phyloP scores from a whole-genome alignment of 2,113 vertebrate species.

The Gadus chalcogrammus region DNA sequence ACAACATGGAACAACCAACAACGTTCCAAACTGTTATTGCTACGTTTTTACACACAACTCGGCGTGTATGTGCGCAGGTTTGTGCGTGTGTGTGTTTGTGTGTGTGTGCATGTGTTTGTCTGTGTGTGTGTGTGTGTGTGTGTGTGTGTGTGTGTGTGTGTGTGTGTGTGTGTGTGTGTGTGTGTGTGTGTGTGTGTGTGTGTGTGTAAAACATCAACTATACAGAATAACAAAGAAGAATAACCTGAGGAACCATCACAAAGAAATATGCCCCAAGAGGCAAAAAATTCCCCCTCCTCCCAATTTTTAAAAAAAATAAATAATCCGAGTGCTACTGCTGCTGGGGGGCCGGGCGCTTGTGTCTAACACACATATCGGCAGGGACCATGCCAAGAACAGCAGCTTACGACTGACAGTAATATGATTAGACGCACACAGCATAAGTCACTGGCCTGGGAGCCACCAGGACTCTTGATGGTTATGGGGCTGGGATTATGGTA shows the following conservation, averaged over 20 bases:
- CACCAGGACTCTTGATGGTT: conserved; percentile 52
- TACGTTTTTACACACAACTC: too few species aligned
- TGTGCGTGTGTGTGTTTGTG: too few species aligned
- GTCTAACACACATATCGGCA: conserved; percentile 43
- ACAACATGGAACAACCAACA: too few species aligned
- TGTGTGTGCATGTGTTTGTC: too few species aligned
- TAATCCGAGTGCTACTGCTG: too few species aligned
- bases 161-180: too few species aligned
- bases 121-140: too few species aligned
- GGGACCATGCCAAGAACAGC: conserved; percentile 52
- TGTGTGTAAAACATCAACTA: not conserved
- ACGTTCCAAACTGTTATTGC: too few species aligned
- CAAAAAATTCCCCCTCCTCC: conserved; percentile 6
- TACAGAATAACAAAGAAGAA: not conserved
- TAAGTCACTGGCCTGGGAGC: conserved; percentile 48
- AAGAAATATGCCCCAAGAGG: not conserved
- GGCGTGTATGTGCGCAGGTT: too few species aligned
- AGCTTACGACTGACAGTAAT: conserved; percentile 59
- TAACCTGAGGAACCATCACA: not conserved
- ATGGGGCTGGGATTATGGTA: conserved; percentile 59
- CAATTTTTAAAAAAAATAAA: not conserved
- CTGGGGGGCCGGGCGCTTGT: not conserved
- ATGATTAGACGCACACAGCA: conserved; percentile 60
- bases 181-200: too few species aligned
- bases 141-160: too few species aligned